These are phyloP conservation scores for Pachliopta kotzebuea DNA, from an alignment of 2,888 invertebrate genomes.

Conservation along the genomic window DNA sequence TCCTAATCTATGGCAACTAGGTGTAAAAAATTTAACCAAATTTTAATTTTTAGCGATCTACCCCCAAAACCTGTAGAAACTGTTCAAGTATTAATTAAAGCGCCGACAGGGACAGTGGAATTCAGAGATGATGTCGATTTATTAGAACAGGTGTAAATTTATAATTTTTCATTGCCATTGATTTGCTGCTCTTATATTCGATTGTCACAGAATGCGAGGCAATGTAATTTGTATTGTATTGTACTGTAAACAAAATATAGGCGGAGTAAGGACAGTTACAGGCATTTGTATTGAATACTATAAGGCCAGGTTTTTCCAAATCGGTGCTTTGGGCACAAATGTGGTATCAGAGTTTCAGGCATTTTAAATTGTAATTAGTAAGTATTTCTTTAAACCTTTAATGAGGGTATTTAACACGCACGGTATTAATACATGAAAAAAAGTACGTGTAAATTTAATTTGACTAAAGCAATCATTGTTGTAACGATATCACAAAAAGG, in stretches of 20 bases:
- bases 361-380: not conserved
- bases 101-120: slow-evolving; percentile 66
- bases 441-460: too few species aligned
- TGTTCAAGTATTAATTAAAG: slow-evolving; percentile 54
- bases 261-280: not conserved
- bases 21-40: not conserved
- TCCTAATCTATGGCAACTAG: too few species aligned
- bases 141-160: slow-evolving; percentile 69
- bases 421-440: too few species aligned
- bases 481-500: too few species aligned
- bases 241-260: not conserved
- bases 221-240: not conserved
- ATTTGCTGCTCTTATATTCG: not conserved
- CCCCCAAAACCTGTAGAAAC: slow-evolving; percentile 53
- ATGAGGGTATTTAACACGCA: too few species aligned
- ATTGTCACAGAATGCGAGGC: not conserved
- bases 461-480: too few species aligned
- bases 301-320: not conserved
- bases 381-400: not conserved
- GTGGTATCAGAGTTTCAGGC: not conserved
- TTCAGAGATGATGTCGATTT: slow-evolving; percentile 78
- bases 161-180: not conserved
- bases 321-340: not conserved
- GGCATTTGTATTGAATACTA: not conserved
- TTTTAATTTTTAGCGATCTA: slow-evolving; percentile 50